Conservation (phyloP, 2,888 invertebrate genomes). For the Plagodis dolabraria region DNA sequence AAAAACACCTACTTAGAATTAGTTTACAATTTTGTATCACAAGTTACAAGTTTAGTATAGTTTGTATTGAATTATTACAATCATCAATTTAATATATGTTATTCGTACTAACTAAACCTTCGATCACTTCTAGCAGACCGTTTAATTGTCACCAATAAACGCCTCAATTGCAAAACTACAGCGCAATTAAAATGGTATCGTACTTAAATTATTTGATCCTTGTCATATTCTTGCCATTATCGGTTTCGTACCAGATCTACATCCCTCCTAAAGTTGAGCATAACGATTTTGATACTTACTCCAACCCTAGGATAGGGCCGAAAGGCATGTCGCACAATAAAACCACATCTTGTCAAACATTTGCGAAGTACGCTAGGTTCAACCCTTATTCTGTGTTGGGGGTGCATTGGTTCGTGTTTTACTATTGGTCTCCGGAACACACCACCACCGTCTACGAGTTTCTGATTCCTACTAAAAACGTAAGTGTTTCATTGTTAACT, state of each 20-base stretch:
- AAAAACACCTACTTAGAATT: no score
- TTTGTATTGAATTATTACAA: no score
- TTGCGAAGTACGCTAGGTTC: conserved; percentile 58
- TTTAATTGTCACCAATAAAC: no score
- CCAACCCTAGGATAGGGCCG: conserved; percentile 36
- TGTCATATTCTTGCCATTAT: background rate
- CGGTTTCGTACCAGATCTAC: background rate
- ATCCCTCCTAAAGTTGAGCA: background rate
- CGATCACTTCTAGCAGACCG: no score
- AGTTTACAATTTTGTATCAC: no score
- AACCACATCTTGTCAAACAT: conserved; percentile 54
- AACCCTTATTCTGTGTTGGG: conserved; percentile 60
- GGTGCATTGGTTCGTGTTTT: conserved; percentile 60
- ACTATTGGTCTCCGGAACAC: conserved; percentile 52
- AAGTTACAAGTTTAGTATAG: no score
- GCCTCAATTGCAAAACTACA: no score
- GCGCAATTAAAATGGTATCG: background rate
- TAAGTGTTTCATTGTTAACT: conserved; percentile 39
- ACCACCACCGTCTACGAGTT: conserved; percentile 40
- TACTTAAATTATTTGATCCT: background rate
- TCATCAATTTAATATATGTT: no score
- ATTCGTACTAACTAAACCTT: no score
- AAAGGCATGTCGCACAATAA: conserved; percentile 42
- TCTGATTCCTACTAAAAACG: conserved; percentile 46
- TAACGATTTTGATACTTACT: conserved; percentile 2